Evolutionary conservation across 2,888 invertebrate species (phyloP).

Genomic region (Colletes collaris): DNA sequence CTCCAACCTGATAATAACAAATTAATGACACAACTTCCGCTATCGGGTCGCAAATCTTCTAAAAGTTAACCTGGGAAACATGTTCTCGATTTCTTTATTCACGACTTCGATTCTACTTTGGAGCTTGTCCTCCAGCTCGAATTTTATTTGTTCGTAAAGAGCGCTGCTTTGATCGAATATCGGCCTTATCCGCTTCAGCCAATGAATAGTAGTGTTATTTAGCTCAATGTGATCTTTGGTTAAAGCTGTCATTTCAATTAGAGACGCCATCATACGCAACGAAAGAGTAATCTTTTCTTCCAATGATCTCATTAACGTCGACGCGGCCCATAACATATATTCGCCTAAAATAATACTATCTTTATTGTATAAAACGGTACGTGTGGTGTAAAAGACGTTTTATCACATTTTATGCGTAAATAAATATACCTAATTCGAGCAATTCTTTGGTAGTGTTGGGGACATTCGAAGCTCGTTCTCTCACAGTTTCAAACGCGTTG

Average conservation of each 20-base stretch:
- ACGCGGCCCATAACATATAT: conserved; percentile 92
- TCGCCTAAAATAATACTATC: conserved; percentile 83
- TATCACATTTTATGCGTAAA: too few relatives aligned
- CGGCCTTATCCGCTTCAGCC: conserved; percentile 91
- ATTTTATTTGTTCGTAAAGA: conserved; percentile 92
- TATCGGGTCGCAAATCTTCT: too few relatives aligned
- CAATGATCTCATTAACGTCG: conserved; percentile 88
- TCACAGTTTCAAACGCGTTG: conserved; percentile 89
- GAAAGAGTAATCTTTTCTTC: conserved; percentile 89
- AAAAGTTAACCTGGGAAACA: conserved; percentile 86
- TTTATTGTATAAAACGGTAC: too few relatives aligned
- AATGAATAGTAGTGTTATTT: conserved; percentile 92
- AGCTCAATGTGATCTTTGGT: conserved; percentile 90
- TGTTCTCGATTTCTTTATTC: conserved; percentile 88
- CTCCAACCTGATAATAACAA: conserved; percentile 83
- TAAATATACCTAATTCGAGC: conserved; percentile 84
- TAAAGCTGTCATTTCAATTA: conserved; percentile 91
- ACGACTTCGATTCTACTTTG: conserved; percentile 88
- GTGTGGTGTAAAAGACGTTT: too few relatives aligned
- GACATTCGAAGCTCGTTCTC: conserved; percentile 87
- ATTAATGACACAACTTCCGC: neutral
- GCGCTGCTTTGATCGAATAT: conserved; percentile 92
- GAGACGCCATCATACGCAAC: conserved; percentile 87
- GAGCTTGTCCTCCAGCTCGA: conserved; percentile 92
- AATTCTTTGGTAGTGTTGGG: conserved; percentile 92